phyloP scores from a whole-genome alignment of 2,113 vertebrate genomes.

The Apteryx mantelli region DNA sequence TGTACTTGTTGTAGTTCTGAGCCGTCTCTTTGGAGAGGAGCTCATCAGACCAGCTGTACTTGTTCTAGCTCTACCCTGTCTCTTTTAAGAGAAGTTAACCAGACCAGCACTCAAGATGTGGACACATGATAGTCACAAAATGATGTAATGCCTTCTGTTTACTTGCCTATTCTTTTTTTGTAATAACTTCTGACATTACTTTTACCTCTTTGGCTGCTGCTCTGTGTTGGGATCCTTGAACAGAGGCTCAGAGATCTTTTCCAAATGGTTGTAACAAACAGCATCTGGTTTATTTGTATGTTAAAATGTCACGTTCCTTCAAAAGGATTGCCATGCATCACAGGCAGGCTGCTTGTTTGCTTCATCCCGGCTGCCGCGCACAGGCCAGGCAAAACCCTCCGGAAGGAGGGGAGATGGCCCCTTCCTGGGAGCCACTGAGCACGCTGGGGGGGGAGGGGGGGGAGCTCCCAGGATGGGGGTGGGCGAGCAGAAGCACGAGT shows the following conservation, averaged over 20 bases:
- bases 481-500: background rate
- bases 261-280: background rate
- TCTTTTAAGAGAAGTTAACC: background rate
- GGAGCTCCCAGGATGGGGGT: background rate
- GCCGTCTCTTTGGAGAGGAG: background rate
- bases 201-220: background rate
- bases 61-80: background rate
- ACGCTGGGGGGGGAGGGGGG: too few relatives aligned
- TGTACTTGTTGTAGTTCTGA: fast-evolving
- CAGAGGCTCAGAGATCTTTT: background rate
- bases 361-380: background rate
- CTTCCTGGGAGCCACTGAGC: background rate
- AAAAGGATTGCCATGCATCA: fast-evolving
- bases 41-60: background rate
- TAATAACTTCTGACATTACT: background rate
- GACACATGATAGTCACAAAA: background rate
- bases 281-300: background rate
- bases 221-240: background rate
- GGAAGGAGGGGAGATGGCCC: background rate
- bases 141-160: background rate
- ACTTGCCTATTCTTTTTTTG: background rate
- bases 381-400: fast-evolving
- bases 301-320: fast-evolving
- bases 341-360: background rate
- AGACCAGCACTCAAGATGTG: background rate